Evolutionary conservation across 2,888 invertebrate species (phyloP).

Genomic region (Selenia dentaria): DNA sequence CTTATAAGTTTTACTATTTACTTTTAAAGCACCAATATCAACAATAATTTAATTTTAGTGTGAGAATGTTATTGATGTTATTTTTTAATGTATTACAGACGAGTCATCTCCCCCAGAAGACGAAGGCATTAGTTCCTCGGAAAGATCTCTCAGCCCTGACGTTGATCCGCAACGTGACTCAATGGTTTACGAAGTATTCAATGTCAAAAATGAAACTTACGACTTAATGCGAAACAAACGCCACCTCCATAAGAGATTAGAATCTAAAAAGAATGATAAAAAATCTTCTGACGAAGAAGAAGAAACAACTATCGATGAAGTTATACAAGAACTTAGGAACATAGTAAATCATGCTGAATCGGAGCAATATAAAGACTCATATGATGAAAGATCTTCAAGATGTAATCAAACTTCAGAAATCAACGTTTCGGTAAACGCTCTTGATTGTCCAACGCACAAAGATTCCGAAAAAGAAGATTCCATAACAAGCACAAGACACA

Average conservation of each 20-base stretch:
- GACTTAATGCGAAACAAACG: slow-evolving; percentile 75
- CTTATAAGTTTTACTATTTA: no score
- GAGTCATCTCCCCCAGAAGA: slow-evolving; percentile 93
- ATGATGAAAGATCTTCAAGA: slow-evolving; percentile 63
- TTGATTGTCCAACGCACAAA: slow-evolving; percentile 62
- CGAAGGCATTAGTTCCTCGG: slow-evolving; percentile 95
- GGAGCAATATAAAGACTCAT: slow-evolving; percentile 80
- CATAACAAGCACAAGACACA: slow-evolving; percentile 80
- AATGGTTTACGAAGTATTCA: slow-evolving; percentile 86
- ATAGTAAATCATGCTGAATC: slow-evolving; percentile 94
- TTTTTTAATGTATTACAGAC: slow-evolving; percentile 63
- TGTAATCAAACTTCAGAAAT: slow-evolving; percentile 74
- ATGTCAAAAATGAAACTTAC: slow-evolving; percentile 84
- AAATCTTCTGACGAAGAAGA: slow-evolving; percentile 87
- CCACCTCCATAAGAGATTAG: slow-evolving; percentile 67
- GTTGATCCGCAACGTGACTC: slow-evolving; percentile 85
- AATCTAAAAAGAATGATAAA: slow-evolving; percentile 60
- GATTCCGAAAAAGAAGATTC: slow-evolving; percentile 79
- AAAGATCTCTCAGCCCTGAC: slow-evolving; percentile 91
- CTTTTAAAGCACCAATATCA: no score
- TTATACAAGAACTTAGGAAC: slow-evolving; percentile 93
- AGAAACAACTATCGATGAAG: slow-evolving; percentile 94
- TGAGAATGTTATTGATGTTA: no score
- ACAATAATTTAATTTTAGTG: no score
- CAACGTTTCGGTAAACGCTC: slow-evolving; percentile 60